phyloP scores from a whole-genome alignment of 2,888 invertebrate genomes.

The Pteria penguin region DNA sequence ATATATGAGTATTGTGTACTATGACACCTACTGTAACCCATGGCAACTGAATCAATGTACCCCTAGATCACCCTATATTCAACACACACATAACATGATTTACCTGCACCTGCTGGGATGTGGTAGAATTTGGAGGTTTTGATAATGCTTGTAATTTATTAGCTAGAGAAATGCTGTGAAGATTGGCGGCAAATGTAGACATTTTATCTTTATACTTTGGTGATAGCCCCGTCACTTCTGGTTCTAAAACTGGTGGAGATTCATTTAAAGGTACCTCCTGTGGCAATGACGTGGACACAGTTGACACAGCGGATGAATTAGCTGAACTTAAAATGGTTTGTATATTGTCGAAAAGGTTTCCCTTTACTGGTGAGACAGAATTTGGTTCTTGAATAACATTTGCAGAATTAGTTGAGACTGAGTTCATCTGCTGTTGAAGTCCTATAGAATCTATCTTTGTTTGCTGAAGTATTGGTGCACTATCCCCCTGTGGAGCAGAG shows the following conservation, averaged over 20 bases:
- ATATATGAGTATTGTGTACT: no score
- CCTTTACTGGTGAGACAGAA: conserved; percentile 26
- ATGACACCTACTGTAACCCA: no score
- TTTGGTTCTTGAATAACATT: neutral
- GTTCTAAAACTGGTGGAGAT: neutral
- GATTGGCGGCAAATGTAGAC: conserved; percentile 38
- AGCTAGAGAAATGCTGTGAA: conserved; percentile 32
- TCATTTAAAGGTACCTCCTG: neutral
- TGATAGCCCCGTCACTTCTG: conserved; percentile 18
- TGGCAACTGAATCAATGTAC: no score
- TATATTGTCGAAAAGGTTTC: conserved; percentile 43
- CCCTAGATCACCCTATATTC: no score
- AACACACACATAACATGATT: no score
- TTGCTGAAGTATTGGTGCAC: no score
- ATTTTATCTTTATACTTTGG: conserved; percentile 36
- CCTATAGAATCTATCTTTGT: no score
- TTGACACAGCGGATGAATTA: neutral
- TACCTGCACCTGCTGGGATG: neutral
- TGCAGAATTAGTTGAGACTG: no score
- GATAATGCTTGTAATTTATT: conserved; percentile 24
- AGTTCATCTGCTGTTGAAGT: no score
- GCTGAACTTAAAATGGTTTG: conserved; percentile 21
- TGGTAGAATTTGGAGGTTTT: conserved; percentile 17
- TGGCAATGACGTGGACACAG: neutral
- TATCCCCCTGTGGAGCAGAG: no score